Percentiles rank a stretch among this genome's conserved stretches.
Conservation (phyloP, 2,888 invertebrate species). For the Volucella inflata region DNA sequence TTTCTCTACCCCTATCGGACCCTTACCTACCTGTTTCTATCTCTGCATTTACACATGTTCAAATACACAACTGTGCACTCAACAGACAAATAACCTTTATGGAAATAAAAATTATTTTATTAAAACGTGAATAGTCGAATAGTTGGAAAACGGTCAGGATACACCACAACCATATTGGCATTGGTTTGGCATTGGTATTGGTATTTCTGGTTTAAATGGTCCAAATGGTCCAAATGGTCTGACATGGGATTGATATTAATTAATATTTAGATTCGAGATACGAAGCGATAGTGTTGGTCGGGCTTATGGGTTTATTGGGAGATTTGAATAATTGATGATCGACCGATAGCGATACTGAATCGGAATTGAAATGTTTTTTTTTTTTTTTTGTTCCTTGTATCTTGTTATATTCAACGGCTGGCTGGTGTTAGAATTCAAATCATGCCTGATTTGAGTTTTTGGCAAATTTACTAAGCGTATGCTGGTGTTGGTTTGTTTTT, state of each 20-base stretch:
- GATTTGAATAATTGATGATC: conserved; percentile 59
- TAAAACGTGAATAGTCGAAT: background rate
- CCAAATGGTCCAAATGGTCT: conserved; percentile 14
- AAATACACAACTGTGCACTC: background rate
- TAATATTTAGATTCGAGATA: conserved; percentile 50
- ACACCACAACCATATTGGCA: background rate
- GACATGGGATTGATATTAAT: conserved; percentile 63
- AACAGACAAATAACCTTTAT: conserved; percentile 41
- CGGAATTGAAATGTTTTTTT: conserved; percentile 38
- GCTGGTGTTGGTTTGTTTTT: background rate
- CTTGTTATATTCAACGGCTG: background rate
- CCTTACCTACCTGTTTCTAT: background rate
- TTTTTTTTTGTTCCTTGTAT: background rate
- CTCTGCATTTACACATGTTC: background rate
- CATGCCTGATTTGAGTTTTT: conserved; percentile 24
- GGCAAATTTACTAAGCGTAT: conserved; percentile 33
- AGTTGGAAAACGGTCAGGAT: too few relatives aligned
- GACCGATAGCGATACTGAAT: conserved; percentile 15
- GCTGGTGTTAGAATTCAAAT: conserved; percentile 52
- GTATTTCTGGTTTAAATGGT: background rate
- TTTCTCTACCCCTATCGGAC: background rate
- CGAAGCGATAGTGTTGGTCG: background rate
- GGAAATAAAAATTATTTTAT: conserved; percentile 42
- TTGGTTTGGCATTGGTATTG: background rate
- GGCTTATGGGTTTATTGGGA: conserved; percentile 38